phyloP scores from a whole-genome alignment of 2,888 invertebrate species.

The Apoderus coryli region DNA sequence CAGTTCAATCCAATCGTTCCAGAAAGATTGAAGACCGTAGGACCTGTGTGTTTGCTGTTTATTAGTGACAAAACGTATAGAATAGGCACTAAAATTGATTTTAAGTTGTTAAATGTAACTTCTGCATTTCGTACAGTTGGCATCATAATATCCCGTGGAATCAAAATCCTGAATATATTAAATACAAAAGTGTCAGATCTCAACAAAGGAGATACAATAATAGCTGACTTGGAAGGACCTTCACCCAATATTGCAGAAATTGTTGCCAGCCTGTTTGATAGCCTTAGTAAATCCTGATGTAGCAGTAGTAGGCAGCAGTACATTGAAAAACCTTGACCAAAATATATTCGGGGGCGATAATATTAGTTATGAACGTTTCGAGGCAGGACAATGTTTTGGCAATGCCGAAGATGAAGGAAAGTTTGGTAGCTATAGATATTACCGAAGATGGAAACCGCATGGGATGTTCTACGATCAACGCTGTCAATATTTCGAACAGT shows the following conservation, averaged over 20 bases:
- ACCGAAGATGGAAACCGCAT: too few relatives aligned
- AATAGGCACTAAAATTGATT: too few relatives aligned
- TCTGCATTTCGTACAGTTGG: background rate
- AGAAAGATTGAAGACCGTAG: background rate
- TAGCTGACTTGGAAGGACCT: constrained; percentile 1
- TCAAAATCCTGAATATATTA: constrained; percentile 3
- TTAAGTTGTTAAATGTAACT: background rate
- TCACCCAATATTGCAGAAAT: constrained; percentile 1
- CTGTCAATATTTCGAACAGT: constrained; percentile 1
- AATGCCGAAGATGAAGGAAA: constrained; percentile 2
- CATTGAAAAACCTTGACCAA: constrained; percentile 1
- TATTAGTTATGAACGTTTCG: constrained; percentile 1
- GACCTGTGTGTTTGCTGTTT: too few relatives aligned
- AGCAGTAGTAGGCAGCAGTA: constrained; percentile 1
- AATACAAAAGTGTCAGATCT: constrained; percentile 2
- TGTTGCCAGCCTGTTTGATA: background rate
- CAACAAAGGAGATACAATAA: constrained; percentile 3
- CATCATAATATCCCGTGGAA: constrained; percentile 1
- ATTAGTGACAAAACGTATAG: too few relatives aligned
- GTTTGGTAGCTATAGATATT: constrained; percentile 1
- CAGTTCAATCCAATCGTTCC: constrained; percentile 2
- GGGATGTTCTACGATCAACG: constrained; percentile 3
- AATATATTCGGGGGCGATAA: constrained; percentile 1
- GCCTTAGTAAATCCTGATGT: constrained; percentile 1
- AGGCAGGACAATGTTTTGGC: constrained; percentile 2